Percentiles rank a stretch among this genome's conserved stretches.
phyloP scores from a whole-genome alignment of 2,113 vertebrate species.

The Chelonoidis abingdonii region DNA sequence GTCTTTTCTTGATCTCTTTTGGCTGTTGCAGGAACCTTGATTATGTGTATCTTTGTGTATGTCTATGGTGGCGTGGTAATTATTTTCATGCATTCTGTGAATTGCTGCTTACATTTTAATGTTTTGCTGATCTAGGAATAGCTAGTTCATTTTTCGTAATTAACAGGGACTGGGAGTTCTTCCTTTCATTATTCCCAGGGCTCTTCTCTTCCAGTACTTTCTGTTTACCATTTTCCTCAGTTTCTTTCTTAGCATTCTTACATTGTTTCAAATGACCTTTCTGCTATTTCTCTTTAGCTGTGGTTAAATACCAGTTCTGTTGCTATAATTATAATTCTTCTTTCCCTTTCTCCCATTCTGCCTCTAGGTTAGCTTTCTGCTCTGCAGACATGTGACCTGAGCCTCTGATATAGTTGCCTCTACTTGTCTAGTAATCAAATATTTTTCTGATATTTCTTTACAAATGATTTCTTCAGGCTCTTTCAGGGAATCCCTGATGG shows the following conservation, averaged over 20 bases:
- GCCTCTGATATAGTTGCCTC: background rate
- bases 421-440: background rate
- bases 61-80: background rate
- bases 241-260: slow-evolving; percentile 44
- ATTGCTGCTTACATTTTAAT: slow-evolving; percentile 48
- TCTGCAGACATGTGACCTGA: background rate
- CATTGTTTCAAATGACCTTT: slow-evolving; percentile 50
- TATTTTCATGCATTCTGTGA: slow-evolving; percentile 37
- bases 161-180: slow-evolving; percentile 17
- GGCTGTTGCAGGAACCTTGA: background rate
- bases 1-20: background rate
- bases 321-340: slow-evolving; percentile 25
- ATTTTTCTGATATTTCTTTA: background rate
- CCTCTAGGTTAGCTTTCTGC: background rate
- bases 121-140: background rate
- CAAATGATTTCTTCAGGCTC: background rate
- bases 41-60: background rate
- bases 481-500: background rate
- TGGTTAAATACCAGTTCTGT: slow-evolving; percentile 23
- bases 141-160: slow-evolving; percentile 7
- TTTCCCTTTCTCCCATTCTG: background rate
- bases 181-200: slow-evolving; percentile 19
- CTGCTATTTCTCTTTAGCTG: slow-evolving; percentile 36
- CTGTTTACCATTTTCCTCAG: slow-evolving; percentile 39
- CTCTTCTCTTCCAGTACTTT: background rate